Evolutionary conservation across 2,888 invertebrate species (phyloP).

Genomic region (Ptilodon capucinus): DNA sequence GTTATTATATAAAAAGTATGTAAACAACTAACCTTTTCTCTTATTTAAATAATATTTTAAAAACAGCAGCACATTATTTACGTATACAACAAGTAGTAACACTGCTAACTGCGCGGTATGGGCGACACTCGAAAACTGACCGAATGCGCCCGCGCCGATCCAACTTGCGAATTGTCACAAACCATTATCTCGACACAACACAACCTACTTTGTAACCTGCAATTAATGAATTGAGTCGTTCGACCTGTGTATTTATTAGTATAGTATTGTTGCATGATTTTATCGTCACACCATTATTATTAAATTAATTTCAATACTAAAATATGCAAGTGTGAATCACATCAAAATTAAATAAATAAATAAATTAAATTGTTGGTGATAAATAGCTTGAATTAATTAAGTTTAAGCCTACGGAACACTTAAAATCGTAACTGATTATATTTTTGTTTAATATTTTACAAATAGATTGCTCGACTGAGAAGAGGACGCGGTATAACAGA

Average conservation of each 20-base stretch:
- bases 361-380: too few species aligned
- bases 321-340: too few species aligned
- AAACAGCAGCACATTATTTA: not conserved
- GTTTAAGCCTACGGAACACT: too few species aligned
- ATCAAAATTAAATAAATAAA: too few species aligned
- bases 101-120: not conserved
- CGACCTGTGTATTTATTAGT: not conserved
- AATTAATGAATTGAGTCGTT: not conserved
- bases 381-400: too few species aligned
- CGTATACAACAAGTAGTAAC: not conserved
- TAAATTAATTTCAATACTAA: too few species aligned
- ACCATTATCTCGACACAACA: constrained; percentile 1
- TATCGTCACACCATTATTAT: too few species aligned
- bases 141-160: constrained; percentile 1
- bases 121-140: constrained; percentile 1
- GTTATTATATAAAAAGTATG: too few species aligned
- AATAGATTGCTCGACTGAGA: too few species aligned
- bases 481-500: too few species aligned
- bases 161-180: constrained; percentile 1
- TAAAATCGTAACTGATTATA: too few species aligned
- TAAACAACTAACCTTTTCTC: not conserved
- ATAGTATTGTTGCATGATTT: not conserved
- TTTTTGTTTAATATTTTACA: too few species aligned
- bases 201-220: not conserved
- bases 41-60: not conserved